Percentiles rank a stretch among this genome's conserved stretches.
These are phyloP conservation scores for Metaphire vulgaris DNA, from an alignment of 1,140 invertebrate genomes.

Conservation along the genomic window DNA sequence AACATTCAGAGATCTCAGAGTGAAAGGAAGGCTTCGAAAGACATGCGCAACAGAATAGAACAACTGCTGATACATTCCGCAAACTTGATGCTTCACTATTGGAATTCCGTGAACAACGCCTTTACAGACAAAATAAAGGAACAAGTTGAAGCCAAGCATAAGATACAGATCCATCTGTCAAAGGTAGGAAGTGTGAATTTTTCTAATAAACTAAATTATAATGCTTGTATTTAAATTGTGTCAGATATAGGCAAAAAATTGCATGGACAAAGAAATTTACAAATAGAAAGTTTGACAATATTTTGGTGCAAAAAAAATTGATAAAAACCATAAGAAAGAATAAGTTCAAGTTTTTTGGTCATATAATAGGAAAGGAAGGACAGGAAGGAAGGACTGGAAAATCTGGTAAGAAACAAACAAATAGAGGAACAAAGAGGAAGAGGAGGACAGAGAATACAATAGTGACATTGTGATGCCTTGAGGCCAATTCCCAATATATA, in stretches of 20 bases:
- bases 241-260: background rate
- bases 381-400: no score
- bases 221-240: background rate
- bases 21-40: conserved; percentile 72
- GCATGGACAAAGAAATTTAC: no score
- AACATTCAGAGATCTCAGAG: conserved; percentile 76
- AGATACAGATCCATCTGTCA: conserved; percentile 74
- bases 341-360: no score
- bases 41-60: conserved; percentile 59
- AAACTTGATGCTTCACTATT: conserved; percentile 25
- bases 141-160: conserved; percentile 58
- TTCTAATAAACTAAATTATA: background rate
- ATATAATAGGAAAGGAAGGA: no score
- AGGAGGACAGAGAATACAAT: no score
- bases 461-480: no score
- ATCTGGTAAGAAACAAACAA: no score
- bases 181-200: conserved; percentile 56
- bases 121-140: conserved; percentile 50
- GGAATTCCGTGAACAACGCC: conserved; percentile 43
- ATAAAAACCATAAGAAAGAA: no score
- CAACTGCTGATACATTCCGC: conserved; percentile 27
- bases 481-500: no score
- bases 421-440: no score
- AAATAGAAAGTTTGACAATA: no score
- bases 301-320: no score